Base-by-base conservation (phyloP, 2,888 invertebrate genomes). In the Urechis unicinctus region DNA sequence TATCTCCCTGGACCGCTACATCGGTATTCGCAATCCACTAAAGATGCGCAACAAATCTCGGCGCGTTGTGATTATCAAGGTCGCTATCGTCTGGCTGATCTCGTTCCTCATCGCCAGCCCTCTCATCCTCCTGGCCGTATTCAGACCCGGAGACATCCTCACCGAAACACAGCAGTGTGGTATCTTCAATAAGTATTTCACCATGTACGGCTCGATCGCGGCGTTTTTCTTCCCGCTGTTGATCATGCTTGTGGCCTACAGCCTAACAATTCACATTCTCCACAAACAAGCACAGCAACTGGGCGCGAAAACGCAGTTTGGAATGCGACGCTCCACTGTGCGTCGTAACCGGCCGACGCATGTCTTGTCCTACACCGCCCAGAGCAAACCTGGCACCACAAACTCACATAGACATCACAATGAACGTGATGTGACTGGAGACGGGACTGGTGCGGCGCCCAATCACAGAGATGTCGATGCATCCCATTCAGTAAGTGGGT, bases 231-330 rank as follows among this genome's bases (percentile, higher is more conserved):
- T 96, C 61, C 96, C 96, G 0, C 82, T 96, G 63, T 84, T 87
- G 45, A 93, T 97, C 65, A 96, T 96, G 95, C 83, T 94, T 72
- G 82, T 92, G 58, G 93, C 94, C n/a, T 96, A 95, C 73, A 88
- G 90, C 3, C 82, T 94, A 66, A 97, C 96, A 0, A 90, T 95
- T 22, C 84, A 88, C 56, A 82, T 95, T 29, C 81, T 96, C 70
- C 91, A 91, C 72, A 41, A 58, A 69, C 28, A 44, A 44, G 50
- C 58, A 47, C 36, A 50, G 41, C 28, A 54, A 21, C 29, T 50
- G 6, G 50, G 43, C 29, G 30, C 13, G 17, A 26, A 52, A n/a
- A 25, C 30, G 17, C 30, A 41, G 24, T 31, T 25, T 21, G 50
- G 53, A 9, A 48, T 57, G 57, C 17, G 50, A 17, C 25, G 57